These are phyloP conservation scores for Conistra vaccinii DNA, from an alignment of 2,888 invertebrate species.

Conservation along the genomic window DNA sequence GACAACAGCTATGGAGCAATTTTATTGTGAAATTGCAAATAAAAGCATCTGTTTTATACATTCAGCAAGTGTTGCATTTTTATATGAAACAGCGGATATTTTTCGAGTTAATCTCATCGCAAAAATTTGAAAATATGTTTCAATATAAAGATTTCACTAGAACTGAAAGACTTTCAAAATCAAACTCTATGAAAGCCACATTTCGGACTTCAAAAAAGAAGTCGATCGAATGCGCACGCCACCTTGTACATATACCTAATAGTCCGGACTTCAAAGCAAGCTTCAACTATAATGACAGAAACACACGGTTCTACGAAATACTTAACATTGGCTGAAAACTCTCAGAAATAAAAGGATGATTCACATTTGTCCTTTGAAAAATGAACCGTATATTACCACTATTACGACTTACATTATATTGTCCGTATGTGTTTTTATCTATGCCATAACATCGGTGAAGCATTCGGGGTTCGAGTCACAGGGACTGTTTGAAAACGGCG, in stretches of 20 bases:
- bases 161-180: background rate
- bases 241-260: slow-evolving; percentile 7
- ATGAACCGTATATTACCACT: slow-evolving; percentile 12
- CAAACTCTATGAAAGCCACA: background rate
- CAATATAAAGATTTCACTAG: background rate
- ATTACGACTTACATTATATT: slow-evolving; percentile 11
- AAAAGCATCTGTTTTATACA: background rate
- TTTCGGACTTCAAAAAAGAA: background rate
- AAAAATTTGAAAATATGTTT: background rate
- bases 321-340: background rate
- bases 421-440: slow-evolving; percentile 1
- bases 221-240: slow-evolving; percentile 5
- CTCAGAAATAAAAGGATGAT: background rate
- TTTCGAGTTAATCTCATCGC: background rate
- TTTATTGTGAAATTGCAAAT: background rate
- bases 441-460: slow-evolving; percentile 17
- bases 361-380: background rate
- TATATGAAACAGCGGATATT: background rate
- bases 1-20: too few relatives aligned
- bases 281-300: background rate
- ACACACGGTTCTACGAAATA: slow-evolving; percentile 10
- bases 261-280: slow-evolving; percentile 31
- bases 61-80: background rate
- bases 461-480: slow-evolving; percentile 22
- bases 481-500: slow-evolving; percentile 47